Evolutionary conservation across 2,797 vertebrate species (phyloP).

Genomic region (Brachyalestes nurse): DNA sequence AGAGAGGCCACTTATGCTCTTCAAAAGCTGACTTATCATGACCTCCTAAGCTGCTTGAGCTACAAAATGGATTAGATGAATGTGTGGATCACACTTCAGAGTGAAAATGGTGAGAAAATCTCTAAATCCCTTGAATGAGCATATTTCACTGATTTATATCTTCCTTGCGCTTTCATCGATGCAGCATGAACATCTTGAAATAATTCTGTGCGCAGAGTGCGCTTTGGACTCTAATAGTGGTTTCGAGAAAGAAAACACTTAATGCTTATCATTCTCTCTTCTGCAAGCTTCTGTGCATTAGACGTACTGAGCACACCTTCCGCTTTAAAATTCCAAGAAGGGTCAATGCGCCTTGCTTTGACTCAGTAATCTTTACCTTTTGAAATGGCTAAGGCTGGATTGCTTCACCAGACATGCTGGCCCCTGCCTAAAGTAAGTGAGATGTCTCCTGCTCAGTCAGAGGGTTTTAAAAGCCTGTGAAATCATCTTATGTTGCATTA

Average conservation of each 20-base stretch:
- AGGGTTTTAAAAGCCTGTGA: constrained; percentile 19
- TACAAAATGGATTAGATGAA: constrained; percentile 3
- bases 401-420: constrained; percentile 24
- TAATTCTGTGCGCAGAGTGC: neutral
- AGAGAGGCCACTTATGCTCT: neutral
- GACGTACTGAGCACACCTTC: neutral
- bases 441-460: neutral
- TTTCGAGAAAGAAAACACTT: neutral
- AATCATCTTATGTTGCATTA: constrained; percentile 2
- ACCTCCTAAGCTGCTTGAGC: neutral
- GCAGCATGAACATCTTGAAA: constrained; percentile 4
- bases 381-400: constrained; percentile 4
- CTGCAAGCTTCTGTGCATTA: constrained; percentile 18
- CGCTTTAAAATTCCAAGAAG: constrained; percentile 7
- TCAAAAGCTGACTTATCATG: neutral
- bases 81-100: neutral
- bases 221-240: neutral
- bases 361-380: constrained; percentile 21
- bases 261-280: neutral
- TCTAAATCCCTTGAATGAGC: neutral
- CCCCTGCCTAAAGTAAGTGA: neutral
- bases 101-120: neutral
- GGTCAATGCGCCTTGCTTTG: constrained; percentile 5
- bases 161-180: neutral
- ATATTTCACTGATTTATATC: neutral